Evolutionary conservation across 2,797 vertebrate genomes (phyloP).

Genomic region (Enteromius trimaculatus): DNA sequence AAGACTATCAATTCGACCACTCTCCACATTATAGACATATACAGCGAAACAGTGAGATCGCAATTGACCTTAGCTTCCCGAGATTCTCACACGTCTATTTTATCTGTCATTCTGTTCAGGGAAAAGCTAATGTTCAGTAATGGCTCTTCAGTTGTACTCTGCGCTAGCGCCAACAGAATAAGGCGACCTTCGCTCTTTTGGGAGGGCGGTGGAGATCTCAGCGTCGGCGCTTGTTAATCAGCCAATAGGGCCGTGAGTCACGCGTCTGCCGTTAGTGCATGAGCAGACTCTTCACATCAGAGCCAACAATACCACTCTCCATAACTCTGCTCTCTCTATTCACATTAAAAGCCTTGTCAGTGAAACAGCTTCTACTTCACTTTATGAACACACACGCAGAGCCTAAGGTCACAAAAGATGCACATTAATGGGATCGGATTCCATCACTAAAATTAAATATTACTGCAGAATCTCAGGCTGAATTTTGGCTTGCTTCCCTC

Average conservation of each 20-base stretch:
- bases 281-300: constrained; percentile 39
- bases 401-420: constrained; percentile 26
- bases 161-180: not conserved
- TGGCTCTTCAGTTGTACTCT: constrained; percentile 27
- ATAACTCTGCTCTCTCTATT: constrained; percentile 28
- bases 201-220: constrained; percentile 19
- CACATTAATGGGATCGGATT: constrained; percentile 31
- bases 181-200: constrained; percentile 8
- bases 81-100: constrained; percentile 22
- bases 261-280: constrained; percentile 46
- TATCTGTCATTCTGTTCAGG: constrained; percentile 22
- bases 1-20: not conserved
- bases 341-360: constrained; percentile 37
- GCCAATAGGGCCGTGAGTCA: constrained; percentile 47
- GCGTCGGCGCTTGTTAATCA: constrained; percentile 37
- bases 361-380: constrained; percentile 17
- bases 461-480: not conserved
- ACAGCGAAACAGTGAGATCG: not conserved
- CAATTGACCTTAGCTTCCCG: constrained; percentile 22
- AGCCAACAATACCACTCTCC: constrained; percentile 46
- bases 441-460: constrained; percentile 37
- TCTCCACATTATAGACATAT: not conserved
- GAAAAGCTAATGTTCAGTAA: constrained; percentile 30
- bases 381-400: constrained; percentile 11
- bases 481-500: constrained; percentile 24